Evolutionary conservation across 1,140 invertebrate genomes (phyloP).

Genomic region (Panonychus citri): DNA sequence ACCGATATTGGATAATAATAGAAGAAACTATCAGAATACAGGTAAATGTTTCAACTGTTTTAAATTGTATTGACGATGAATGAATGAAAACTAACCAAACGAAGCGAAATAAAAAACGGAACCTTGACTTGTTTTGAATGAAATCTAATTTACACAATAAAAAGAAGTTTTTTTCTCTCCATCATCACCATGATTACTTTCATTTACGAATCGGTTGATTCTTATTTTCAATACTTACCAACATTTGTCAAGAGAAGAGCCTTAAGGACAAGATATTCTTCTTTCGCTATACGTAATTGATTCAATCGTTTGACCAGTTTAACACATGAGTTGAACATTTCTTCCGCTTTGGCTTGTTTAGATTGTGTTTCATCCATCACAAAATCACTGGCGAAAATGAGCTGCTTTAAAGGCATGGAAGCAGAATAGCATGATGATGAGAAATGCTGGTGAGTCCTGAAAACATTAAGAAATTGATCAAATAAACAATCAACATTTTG

Average conservation of each 20-base stretch:
- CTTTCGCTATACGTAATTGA: constrained; percentile 48
- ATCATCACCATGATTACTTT: neutral
- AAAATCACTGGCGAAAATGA: constrained; percentile 22
- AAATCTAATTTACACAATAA: neutral
- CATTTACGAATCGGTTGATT: neutral
- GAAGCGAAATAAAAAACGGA: too few relatives aligned
- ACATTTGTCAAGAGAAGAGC: constrained; percentile 68
- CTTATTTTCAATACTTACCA: constrained; percentile 19
- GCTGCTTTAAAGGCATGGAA: constrained; percentile 7
- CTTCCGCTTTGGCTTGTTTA: constrained; percentile 49
- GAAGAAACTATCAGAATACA: too few relatives aligned
- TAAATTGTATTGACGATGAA: too few relatives aligned
- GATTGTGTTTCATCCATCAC: constrained; percentile 57
- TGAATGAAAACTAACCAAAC: too few relatives aligned
- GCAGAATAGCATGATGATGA: constrained; percentile 2
- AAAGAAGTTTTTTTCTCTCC: neutral
- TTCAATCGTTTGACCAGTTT: constrained; percentile 68
- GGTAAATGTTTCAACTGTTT: too few relatives aligned
- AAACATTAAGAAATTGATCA: too few relatives aligned
- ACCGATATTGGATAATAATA: too few relatives aligned
- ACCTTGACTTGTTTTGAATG: too few relatives aligned
- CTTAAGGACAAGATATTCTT: constrained; percentile 80
- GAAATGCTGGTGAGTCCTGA: constrained; percentile 12
- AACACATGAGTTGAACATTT: constrained; percentile 54
- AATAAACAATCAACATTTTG: too few relatives aligned